phyloP scores from a whole-genome alignment of 2,888 invertebrate genomes.

The Ochropleura plecta region DNA sequence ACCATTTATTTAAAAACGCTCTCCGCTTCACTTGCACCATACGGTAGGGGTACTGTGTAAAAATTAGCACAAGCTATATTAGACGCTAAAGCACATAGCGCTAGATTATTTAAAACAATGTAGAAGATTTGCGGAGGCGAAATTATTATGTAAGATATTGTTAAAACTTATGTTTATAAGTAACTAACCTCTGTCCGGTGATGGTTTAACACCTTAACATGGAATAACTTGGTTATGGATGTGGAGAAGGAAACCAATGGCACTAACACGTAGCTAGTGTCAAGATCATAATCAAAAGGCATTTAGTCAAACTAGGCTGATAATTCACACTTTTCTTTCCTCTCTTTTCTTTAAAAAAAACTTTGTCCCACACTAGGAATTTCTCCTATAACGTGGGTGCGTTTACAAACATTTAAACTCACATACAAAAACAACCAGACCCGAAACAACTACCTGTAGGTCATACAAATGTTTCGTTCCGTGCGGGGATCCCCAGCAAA shows the following conservation, averaged over 20 bases:
- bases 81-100: constrained; percentile 45
- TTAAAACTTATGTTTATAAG: constrained; percentile 25
- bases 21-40: constrained; percentile 37
- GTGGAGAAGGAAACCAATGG: neutral
- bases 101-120: constrained; percentile 45
- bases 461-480: no score
- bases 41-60: constrained; percentile 24
- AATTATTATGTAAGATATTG: constrained; percentile 43
- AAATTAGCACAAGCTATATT: constrained; percentile 44
- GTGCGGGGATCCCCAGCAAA: no score
- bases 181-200: constrained; percentile 37
- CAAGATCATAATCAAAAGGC: no score
- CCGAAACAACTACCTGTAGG: no score
- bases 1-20: constrained; percentile 32
- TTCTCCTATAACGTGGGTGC: no score
- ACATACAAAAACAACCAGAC: no score
- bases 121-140: constrained; percentile 51
- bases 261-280: neutral
- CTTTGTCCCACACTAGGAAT: no score
- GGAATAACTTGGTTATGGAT: neutral
- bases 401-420: no score
- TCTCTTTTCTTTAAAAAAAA: no score
- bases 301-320: no score
- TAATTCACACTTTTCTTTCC: no score
- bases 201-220: constrained; percentile 4